Conservation (phyloP, 2,888 invertebrate genomes). For the Drosophila siamana region DNA sequence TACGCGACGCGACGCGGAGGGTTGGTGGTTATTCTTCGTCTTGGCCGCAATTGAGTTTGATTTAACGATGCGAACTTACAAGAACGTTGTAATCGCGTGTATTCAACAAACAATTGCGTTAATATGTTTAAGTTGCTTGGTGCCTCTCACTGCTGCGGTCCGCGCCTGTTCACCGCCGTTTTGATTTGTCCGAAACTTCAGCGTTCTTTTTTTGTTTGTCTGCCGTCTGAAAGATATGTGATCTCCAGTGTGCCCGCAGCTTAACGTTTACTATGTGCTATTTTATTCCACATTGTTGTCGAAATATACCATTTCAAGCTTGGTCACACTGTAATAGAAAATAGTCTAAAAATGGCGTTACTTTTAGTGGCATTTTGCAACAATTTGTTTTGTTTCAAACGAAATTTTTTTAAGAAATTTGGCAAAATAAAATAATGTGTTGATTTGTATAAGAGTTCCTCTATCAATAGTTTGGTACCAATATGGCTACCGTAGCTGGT, state of each 20-base stretch:
- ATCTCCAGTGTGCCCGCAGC: not conserved
- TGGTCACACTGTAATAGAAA: not conserved
- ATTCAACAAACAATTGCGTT: slow-evolving; percentile 19
- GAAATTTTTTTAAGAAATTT: too few relatives aligned
- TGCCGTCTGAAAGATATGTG: slow-evolving; percentile 2
- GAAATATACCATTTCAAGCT: not conserved
- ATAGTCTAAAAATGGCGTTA: not conserved
- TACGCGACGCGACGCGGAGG: slow-evolving; percentile 13
- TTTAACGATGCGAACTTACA: slow-evolving; percentile 16
- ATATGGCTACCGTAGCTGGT: too few relatives aligned
- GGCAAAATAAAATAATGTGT: too few relatives aligned
- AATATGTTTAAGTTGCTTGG: slow-evolving; percentile 18
- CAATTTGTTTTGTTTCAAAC: too few relatives aligned
- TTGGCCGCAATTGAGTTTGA: slow-evolving; percentile 10
- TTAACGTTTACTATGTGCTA: not conserved
- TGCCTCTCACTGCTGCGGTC: slow-evolving; percentile 43
- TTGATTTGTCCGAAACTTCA: slow-evolving; percentile 43
- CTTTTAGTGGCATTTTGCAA: too few relatives aligned
- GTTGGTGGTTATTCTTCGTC: slow-evolving; percentile 30
- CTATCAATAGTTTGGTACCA: too few relatives aligned
- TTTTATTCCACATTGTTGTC: not conserved
- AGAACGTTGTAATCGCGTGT: slow-evolving; percentile 31
- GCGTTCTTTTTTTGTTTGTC: slow-evolving; percentile 33
- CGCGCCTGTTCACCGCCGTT: slow-evolving; percentile 55
- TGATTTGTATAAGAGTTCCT: too few relatives aligned